A percentile compares a stretch with the other conserved stretches of the same genome.
phyloP scores from a whole-genome alignment of 2,113 vertebrate species.

The Neotoma lepida region DNA sequence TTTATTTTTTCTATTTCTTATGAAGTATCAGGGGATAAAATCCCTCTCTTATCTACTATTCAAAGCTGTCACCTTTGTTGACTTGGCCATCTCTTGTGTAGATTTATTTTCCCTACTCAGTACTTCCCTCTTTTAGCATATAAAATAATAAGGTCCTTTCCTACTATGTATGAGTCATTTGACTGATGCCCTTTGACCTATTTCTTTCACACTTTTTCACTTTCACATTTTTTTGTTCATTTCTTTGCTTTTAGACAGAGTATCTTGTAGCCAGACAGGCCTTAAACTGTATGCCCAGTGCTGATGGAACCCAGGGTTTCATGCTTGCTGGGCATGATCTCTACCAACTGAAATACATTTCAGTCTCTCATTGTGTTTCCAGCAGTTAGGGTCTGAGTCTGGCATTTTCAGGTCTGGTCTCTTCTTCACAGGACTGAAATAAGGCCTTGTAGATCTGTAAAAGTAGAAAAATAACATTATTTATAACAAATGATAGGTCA shows the following conservation, averaged over 20 bases:
- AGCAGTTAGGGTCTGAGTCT: neutral
- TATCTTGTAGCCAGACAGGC: too few species aligned
- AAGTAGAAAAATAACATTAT: neutral
- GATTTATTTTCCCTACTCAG: neutral
- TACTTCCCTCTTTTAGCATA: neutral
- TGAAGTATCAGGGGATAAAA: neutral
- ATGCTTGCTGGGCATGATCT: too few species aligned
- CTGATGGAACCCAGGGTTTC: neutral
- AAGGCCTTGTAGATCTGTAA: neutral
- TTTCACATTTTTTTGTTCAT: neutral
- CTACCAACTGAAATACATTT: neutral
- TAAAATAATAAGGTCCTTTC: neutral
- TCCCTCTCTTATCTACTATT: neutral
- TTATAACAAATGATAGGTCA: too few species aligned
- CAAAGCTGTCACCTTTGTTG: neutral
- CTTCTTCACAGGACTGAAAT: neutral
- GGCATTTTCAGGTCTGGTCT: neutral
- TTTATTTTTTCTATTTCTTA: neutral
- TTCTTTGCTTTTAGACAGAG: neutral
- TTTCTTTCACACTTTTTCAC: neutral
- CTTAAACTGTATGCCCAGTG: neutral
- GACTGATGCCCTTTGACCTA: neutral
- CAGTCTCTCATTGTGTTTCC: neutral
- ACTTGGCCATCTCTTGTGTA: too few species aligned
- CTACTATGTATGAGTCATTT: neutral